These are phyloP conservation scores for Hydra vulgaris DNA, from an alignment of 30 jellyfish, hydroid and myxozoan species.

Conservation along the genomic window DNA sequence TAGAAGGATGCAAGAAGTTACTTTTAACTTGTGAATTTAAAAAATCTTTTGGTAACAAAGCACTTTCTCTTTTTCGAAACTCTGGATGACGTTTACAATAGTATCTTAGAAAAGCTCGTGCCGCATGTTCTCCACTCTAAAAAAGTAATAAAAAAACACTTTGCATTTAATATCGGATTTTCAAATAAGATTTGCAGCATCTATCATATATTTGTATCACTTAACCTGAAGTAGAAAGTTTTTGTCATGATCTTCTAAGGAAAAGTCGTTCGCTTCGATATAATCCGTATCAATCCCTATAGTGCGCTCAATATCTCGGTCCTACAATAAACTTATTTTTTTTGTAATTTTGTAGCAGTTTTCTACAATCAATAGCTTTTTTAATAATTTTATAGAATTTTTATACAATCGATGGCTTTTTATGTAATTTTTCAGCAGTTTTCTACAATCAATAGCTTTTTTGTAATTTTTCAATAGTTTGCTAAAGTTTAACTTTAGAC, in stretches of 20 bases:
- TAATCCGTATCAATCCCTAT: slow-evolving; percentile 96
- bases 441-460: too few relatives aligned
- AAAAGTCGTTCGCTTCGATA: slow-evolving; percentile 88
- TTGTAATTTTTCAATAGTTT: too few relatives aligned
- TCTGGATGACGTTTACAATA: slow-evolving; percentile 92
- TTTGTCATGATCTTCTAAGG: slow-evolving; percentile 85
- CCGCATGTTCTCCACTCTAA: slow-evolving; percentile 96
- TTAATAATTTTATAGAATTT: too few relatives aligned
- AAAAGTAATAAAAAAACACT: neutral
- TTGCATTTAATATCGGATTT: neutral
- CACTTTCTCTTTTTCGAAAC: slow-evolving; percentile 74
- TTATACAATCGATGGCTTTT: too few relatives aligned
- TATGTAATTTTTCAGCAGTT: too few relatives aligned
- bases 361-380: too few relatives aligned
- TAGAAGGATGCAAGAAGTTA: neutral
- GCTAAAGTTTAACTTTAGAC: too few relatives aligned
- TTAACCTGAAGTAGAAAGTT: slow-evolving; percentile 73
- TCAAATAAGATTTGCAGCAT: neutral
- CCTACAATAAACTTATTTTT: slow-evolving; percentile 35
- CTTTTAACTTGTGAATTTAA: slow-evolving; percentile 6
- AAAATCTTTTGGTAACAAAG: slow-evolving; percentile 70
- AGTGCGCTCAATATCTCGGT: slow-evolving; percentile 91
- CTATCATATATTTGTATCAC: neutral
- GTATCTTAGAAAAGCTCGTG: slow-evolving; percentile 84
- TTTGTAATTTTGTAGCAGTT: too few relatives aligned